Conservation (phyloP, 2,797 vertebrate species). For the Malacoraja senta region DNA sequence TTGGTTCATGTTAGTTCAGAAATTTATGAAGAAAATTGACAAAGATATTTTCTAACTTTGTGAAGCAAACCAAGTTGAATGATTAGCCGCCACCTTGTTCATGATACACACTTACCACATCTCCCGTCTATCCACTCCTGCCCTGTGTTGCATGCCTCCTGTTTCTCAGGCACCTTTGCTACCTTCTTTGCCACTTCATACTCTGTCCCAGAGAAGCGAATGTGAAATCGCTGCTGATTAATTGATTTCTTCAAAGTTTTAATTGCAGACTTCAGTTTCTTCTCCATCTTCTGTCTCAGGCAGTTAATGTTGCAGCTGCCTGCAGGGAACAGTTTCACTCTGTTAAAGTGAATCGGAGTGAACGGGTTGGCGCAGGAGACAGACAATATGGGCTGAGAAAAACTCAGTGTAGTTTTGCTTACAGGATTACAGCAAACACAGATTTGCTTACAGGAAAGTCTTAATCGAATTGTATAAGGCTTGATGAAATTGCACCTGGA, state of each 20-base stretch:
- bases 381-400: neutral
- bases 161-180: slow-evolving; percentile 55
- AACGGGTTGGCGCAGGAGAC: neutral
- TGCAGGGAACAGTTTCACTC: slow-evolving; percentile 43
- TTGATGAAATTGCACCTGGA: too few species aligned
- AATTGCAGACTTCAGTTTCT: slow-evolving; percentile 82
- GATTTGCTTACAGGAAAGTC: too few species aligned
- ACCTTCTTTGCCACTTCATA: slow-evolving; percentile 90
- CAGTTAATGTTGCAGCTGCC: slow-evolving; percentile 83
- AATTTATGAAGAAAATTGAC: neutral
- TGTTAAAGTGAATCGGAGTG: neutral
- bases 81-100: neutral
- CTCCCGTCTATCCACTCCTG: slow-evolving; percentile 74
- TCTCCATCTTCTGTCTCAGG: slow-evolving; percentile 85
- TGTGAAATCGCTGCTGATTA: slow-evolving; percentile 92
- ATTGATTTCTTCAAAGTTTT: slow-evolving; percentile 94
- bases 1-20: neutral
- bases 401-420: neutral
- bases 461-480: too few species aligned
- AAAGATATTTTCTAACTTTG: neutral
- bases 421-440: too few species aligned
- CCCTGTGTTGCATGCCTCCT: slow-evolving; percentile 74
- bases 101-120: slow-evolving; percentile 77
- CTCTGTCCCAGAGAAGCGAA: slow-evolving; percentile 82
- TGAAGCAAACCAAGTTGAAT: neutral